A percentile compares a stretch with the other conserved stretches of the same genome.
Evolutionary conservation across 2,888 invertebrate genomes (phyloP).

Genomic region (Pediacus dermestoides): DNA sequence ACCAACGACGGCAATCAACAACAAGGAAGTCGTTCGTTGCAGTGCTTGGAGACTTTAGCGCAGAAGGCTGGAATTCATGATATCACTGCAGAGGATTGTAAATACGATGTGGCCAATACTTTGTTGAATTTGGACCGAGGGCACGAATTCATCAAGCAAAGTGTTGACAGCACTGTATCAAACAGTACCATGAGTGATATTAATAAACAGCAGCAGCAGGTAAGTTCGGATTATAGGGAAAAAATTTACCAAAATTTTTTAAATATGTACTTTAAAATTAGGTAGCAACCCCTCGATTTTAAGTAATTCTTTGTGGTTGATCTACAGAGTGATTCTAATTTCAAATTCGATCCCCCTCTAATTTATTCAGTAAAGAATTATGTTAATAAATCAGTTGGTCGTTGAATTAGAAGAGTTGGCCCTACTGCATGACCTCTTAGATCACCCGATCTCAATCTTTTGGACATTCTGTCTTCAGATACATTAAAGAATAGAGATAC

Average conservation of each 20-base stretch:
- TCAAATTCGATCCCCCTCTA: too few species aligned
- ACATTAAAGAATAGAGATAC: too few species aligned
- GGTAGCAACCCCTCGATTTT: too few species aligned
- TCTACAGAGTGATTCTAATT: too few species aligned
- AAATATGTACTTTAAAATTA: too few species aligned
- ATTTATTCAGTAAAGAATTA: too few species aligned
- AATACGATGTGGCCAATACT: slow-evolving; percentile 68
- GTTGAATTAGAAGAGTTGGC: too few species aligned
- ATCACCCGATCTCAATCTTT: too few species aligned
- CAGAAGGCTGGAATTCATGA: slow-evolving; percentile 63
- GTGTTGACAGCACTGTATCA: slow-evolving; percentile 29
- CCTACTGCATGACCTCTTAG: too few species aligned
- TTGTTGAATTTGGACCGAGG: slow-evolving; percentile 61
- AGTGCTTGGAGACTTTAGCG: slow-evolving; percentile 69
- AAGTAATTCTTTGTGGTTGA: too few species aligned
- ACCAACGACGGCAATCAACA: slow-evolving; percentile 23
- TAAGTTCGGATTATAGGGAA: slow-evolving; percentile 9
- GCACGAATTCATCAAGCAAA: slow-evolving; percentile 41
- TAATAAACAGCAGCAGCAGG: slow-evolving; percentile 42
- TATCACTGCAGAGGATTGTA: slow-evolving; percentile 67
- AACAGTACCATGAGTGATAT: slow-evolving; percentile 44
- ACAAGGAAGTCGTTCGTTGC: slow-evolving; percentile 51
- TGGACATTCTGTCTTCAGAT: too few species aligned
- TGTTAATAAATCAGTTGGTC: too few species aligned
- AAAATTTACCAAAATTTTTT: background rate